Evolutionary conservation across 2,113 vertebrate species (phyloP).

Genomic region (Pristiophorus japonicus): DNA sequence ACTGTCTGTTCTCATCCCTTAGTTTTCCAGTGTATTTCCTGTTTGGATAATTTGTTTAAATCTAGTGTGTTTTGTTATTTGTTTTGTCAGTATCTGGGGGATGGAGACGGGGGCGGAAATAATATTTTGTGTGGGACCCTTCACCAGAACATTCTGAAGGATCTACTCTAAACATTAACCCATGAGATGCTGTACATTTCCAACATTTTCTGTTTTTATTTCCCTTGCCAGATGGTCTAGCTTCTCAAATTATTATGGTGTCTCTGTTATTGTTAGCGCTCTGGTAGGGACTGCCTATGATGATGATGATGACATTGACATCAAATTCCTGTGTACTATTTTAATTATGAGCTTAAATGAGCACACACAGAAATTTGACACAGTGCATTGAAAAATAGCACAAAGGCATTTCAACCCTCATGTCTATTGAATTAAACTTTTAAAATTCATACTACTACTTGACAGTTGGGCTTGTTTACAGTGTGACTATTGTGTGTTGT

Average conservation of each 20-base stretch:
- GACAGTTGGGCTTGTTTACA: constrained; percentile 1
- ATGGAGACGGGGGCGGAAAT: not conserved
- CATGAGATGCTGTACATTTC: not conserved
- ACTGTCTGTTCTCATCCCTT: not conserved
- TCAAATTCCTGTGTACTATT: not conserved
- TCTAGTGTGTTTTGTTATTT: not conserved
- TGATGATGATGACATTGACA: too few relatives aligned
- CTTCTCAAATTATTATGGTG: not conserved
- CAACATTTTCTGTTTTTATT: not conserved
- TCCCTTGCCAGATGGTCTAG: not conserved
- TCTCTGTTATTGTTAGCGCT: not conserved
- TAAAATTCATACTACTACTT: not conserved
- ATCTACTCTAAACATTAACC: not conserved
- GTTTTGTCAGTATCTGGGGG: not conserved
- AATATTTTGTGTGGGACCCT: not conserved
- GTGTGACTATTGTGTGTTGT: not conserved
- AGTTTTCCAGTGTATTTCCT: not conserved
- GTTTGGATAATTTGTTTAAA: not conserved
- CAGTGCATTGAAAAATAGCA: not conserved
- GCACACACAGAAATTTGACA: not conserved
- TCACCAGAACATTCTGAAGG: not conserved
- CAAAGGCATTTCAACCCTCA: not conserved
- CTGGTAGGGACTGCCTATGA: too few relatives aligned
- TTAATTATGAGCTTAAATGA: not conserved
- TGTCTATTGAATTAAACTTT: not conserved